Percentiles rank a stretch among this genome's conserved stretches.
These are phyloP conservation scores for Conopomorpha cramerella DNA, from an alignment of 1,140 invertebrate species.

Conservation along the genomic window DNA sequence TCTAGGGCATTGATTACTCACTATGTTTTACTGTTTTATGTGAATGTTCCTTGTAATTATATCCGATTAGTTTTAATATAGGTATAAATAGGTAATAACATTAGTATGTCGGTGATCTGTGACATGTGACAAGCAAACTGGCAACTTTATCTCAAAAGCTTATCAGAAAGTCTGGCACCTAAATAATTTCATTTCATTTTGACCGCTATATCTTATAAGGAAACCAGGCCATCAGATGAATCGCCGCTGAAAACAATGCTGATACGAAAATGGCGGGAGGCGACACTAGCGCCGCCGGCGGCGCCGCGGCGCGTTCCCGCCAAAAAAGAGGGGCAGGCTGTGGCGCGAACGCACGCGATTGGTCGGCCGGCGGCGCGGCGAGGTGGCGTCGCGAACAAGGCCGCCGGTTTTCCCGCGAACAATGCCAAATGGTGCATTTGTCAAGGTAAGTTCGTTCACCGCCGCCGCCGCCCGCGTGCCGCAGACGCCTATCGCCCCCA, in stretches of 20 bases:
- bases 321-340: conserved; percentile 50
- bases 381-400: conserved; percentile 43
- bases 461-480: conserved; percentile 40
- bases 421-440: conserved; percentile 61
- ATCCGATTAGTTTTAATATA: background rate
- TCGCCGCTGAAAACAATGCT: too few relatives aligned
- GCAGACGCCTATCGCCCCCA: conserved; percentile 31
- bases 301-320: conserved; percentile 34
- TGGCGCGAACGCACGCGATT: conserved; percentile 50
- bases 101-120: too few relatives aligned
- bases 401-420: conserved; percentile 59
- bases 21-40: background rate
- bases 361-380: conserved; percentile 17
- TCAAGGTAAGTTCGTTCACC: conserved; percentile 60
- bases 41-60: background rate
- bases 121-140: too few relatives aligned
- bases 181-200: conserved; percentile 8
- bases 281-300: conserved; percentile 20
- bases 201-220: conserved; percentile 13
- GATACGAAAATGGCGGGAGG: conserved; percentile 26
- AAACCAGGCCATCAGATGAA: conserved; percentile 24
- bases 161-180: conserved; percentile 9
- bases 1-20: background rate
- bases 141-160: conserved; percentile 1
- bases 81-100: background rate